Evolutionary conservation across 2,113 vertebrate species (phyloP).

Genomic region (Prionailurus viverrinus): DNA sequence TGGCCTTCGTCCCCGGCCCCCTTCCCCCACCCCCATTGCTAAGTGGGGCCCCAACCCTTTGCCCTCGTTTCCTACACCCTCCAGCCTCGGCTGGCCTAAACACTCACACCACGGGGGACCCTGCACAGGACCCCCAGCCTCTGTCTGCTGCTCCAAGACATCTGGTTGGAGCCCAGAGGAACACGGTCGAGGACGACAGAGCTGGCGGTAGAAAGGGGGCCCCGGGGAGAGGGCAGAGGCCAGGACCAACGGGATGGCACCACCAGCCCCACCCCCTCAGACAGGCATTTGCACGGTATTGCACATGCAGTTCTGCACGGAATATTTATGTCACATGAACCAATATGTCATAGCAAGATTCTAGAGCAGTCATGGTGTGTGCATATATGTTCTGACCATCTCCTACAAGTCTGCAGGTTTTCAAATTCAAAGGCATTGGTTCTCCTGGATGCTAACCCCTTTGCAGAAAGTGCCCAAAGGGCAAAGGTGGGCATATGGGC

Average conservation of each 20-base stretch:
- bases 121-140: not conserved
- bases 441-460: not conserved
- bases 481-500: accelerated
- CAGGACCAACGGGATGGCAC: accelerated
- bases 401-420: not conserved
- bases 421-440: not conserved
- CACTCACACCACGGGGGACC: accelerated
- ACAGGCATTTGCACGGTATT: accelerated
- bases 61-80: not conserved
- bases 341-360: accelerated
- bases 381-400: accelerated
- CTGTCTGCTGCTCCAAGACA: not conserved
- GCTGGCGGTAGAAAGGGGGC: not conserved
- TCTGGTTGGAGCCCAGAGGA: not conserved
- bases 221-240: not conserved
- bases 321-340: not conserved
- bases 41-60: not conserved
- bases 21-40: not conserved
- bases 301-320: accelerated
- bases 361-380: accelerated
- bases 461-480: not conserved
- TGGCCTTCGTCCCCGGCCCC: not conserved
- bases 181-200: not conserved
- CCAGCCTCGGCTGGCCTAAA: too few species aligned
- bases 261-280: too few species aligned